Percentiles rank a stretch among this genome's conserved stretches.
Conservation (phyloP, 2,113 vertebrate genomes). For the Leptocoma aspasia region DNA sequence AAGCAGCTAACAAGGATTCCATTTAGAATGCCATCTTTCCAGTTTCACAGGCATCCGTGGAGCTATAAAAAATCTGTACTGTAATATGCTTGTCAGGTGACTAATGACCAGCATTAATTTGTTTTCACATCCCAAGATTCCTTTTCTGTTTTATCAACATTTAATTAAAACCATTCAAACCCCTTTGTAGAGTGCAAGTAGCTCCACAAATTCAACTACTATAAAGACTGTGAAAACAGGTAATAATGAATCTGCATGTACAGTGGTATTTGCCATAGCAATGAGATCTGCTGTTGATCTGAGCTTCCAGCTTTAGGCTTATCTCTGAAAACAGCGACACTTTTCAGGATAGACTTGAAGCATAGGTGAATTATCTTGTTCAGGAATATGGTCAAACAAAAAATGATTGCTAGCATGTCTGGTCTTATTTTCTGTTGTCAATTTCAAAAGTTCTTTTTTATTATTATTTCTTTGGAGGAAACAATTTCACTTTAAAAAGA, state of each 20-base stretch:
- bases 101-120: conserved; percentile 48
- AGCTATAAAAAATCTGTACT: conserved; percentile 42
- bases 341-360: not conserved
- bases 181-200: not conserved
- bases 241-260: not conserved
- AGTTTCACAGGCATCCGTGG: conserved; percentile 45
- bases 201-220: conserved; percentile 6
- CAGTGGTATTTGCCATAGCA: not conserved
- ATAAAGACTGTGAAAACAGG: not conserved
- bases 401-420: not conserved
- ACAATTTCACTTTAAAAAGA: not conserved
- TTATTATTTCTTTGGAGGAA: not conserved
- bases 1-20: conserved; percentile 34
- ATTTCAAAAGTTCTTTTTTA: not conserved
- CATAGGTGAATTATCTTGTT: not conserved
- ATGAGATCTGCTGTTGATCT: not conserved
- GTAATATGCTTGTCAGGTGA: conserved; percentile 57
- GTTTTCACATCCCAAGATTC: conserved; percentile 55
- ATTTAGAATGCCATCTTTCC: conserved; percentile 33
- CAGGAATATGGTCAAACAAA: not conserved
- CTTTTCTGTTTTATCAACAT: conserved; percentile 65
- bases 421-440: not conserved
- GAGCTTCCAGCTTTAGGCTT: not conserved
- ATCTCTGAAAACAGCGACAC: not conserved
- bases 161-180: conserved; percentile 57